phyloP scores from a whole-genome alignment of 2,113 vertebrate species.

The Nyctibius bracteatus region DNA sequence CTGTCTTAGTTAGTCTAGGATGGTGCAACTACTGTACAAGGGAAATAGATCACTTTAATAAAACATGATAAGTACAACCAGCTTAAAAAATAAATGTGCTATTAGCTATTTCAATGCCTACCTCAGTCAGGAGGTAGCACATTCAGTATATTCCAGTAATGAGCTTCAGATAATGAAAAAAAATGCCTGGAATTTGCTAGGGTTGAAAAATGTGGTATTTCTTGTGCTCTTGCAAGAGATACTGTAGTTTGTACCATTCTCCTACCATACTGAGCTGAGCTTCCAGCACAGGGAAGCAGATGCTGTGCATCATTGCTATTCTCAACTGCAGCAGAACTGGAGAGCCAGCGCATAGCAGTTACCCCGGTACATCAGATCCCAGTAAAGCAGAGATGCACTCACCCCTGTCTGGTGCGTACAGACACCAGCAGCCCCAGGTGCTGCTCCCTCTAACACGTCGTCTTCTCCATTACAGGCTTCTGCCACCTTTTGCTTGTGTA shows the following conservation, averaged over 20 bases:
- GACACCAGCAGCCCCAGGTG: neutral
- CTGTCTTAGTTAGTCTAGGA: neutral
- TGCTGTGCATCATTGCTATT: neutral
- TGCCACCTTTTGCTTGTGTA: neutral
- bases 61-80: neutral
- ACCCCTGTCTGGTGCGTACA: fast-evolving
- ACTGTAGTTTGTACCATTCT: neutral
- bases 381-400: neutral
- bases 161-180: neutral
- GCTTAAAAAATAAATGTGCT: neutral
- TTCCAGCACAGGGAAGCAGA: neutral
- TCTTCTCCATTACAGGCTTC: neutral
- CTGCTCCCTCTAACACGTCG: neutral
- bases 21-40: neutral
- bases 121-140: neutral
- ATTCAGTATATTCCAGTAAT: neutral
- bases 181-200: neutral
- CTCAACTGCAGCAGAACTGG: neutral
- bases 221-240: neutral
- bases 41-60: neutral
- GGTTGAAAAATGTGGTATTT: neutral
- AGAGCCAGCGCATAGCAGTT: neutral
- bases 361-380: neutral
- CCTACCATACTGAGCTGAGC: neutral
- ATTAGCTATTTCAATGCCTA: neutral